Percentiles rank a stretch among this genome's conserved stretches.
Evolutionary conservation across 2,797 vertebrate genomes (phyloP).

Genomic region (Tapirus indicus): DNA sequence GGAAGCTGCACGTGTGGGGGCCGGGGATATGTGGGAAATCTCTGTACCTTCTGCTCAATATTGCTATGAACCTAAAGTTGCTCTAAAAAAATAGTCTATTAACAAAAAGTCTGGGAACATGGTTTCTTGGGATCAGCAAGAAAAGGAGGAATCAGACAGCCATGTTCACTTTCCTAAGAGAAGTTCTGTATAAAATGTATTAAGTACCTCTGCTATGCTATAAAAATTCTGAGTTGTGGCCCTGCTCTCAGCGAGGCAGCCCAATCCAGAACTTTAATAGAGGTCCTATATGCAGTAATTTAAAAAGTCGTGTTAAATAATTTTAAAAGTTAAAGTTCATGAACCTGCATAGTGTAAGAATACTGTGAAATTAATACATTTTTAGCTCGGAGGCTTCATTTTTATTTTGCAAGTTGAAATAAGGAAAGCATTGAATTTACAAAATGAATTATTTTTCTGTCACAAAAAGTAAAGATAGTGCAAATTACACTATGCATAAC

Average conservation of each 20-base stretch:
- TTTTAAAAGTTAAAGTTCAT: neutral
- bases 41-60: neutral
- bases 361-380: neutral
- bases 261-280: neutral
- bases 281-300: neutral
- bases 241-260: neutral
- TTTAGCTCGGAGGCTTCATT: neutral
- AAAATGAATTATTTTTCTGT: neutral
- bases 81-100: neutral
- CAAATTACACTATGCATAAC: neutral
- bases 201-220: neutral
- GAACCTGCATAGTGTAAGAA: neutral
- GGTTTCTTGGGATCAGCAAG: neutral
- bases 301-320: neutral
- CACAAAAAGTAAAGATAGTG: neutral
- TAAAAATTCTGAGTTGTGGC: neutral
- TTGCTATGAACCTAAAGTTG: neutral
- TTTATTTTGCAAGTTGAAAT: neutral
- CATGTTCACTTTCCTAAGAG: neutral
- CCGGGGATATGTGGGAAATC: neutral
- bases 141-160: neutral
- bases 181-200: neutral
- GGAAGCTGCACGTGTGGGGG: neutral
- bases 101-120: neutral
- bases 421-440: neutral